Evolutionary conservation across 2,797 vertebrate genomes (phyloP).

Genomic region (Phoebastria nigripes): DNA sequence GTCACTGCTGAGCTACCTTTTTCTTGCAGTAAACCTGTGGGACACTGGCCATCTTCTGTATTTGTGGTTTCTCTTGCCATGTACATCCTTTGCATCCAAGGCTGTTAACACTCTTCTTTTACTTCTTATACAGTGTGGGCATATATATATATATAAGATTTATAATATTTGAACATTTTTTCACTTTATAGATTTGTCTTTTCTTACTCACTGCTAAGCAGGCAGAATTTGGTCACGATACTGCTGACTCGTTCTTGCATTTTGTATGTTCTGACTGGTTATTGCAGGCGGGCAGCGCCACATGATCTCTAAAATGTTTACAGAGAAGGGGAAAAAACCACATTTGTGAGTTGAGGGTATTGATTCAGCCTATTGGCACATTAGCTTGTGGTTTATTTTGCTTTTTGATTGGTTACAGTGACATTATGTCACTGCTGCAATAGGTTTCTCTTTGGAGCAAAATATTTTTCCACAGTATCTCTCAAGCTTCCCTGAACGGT

Average conservation of each 20-base stretch:
- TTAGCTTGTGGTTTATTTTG: neutral
- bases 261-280: neutral
- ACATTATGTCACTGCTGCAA: neutral
- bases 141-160: too few species aligned
- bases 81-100: neutral
- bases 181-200: neutral
- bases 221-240: neutral
- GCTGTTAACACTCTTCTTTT: neutral
- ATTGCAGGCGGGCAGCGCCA: neutral
- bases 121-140: neutral
- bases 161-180: neutral
- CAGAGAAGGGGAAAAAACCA: neutral
- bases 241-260: neutral
- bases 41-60: neutral
- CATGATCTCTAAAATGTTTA: neutral
- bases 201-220: neutral
- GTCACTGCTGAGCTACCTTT: neutral
- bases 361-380: neutral
- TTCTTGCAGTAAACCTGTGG: neutral
- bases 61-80: neutral
- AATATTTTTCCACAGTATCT: neutral
- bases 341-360: neutral
- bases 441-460: neutral
- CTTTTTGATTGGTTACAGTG: neutral
- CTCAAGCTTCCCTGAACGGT: neutral